Evolutionary conservation across 2,797 vertebrate species (phyloP), one percentile per base, ranked within the genome.

Genomic region (Rallus crepitans): DNA sequence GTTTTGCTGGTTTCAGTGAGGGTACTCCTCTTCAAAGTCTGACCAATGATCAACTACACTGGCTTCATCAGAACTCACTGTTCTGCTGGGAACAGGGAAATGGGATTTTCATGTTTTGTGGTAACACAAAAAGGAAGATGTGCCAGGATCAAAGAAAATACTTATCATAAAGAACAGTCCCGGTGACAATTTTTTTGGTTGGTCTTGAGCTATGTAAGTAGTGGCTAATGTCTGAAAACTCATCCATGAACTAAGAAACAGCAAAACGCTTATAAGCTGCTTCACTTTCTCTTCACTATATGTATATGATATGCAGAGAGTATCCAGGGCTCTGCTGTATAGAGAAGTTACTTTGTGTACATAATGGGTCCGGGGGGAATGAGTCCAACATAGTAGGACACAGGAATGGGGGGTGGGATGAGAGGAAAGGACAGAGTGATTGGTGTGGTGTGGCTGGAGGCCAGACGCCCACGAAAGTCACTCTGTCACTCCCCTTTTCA

Each of bases 281-380:
- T 87, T 84, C 15, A 50, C 15, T 86, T 85, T 37, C 37, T 30
- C 25, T 88, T 86, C 37, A 40, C 6, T 47, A 6, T 20, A 2
- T 57, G 9, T 23, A 14, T 45, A 19, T 18, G 2, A 31, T 12
- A 39, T 8, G 27, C 1, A 30, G 11, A 28, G 12, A 70, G 4
- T 20, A 53, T 17, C 7, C 35, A 78, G n/a, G 6, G 3, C 8
- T 56, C 30, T 50, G 9, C 21, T 77, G 2, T n/a, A 35, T 17
- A 39, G 3, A 59, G 28, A 15, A 59, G 14, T 66, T 69, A 69
- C 45, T 78, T 19, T 64, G 14, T 48, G 30, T 31, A 9, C 8
- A 9, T 55, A 65, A 33, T 11, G 4, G 5, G 2, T 8, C 0
- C 8, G 11, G 3, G 6, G 8, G 8, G 9, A 25, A 19, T 19